A percentile compares a stretch with the other conserved stretches of the same genome.
These are phyloP conservation scores for Pemphigus obesinymphae DNA, from an alignment of 1,140 invertebrate species.

Conservation along the genomic window DNA sequence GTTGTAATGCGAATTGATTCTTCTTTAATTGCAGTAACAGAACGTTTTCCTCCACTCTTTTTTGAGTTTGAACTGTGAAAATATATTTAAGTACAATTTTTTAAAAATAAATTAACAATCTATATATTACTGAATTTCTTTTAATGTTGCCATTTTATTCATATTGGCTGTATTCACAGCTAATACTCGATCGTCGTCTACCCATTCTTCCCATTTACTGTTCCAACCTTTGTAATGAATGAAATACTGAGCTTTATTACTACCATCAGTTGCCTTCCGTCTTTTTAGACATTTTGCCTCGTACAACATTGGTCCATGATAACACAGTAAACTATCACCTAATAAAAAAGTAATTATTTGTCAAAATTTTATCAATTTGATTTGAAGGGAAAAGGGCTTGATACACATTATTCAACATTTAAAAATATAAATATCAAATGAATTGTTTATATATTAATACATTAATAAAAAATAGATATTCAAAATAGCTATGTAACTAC, in stretches of 20 bases:
- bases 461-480: neutral
- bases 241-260: conserved; percentile 65
- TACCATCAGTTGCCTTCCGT: conserved; percentile 52
- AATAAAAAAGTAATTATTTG: conserved; percentile 7
- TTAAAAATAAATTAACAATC: neutral
- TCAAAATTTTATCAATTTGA: too few species aligned
- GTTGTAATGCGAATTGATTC: conserved; percentile 14
- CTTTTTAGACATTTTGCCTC: conserved; percentile 81
- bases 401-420: too few species aligned
- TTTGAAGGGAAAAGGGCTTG: too few species aligned
- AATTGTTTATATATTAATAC: neutral
- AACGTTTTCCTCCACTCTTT: conserved; percentile 34
- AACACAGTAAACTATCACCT: conserved; percentile 45
- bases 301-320: conserved; percentile 45
- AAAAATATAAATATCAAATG: too few species aligned
- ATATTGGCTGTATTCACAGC: conserved; percentile 90
- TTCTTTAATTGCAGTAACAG: conserved; percentile 17
- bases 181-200: conserved; percentile 84
- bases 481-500: neutral
- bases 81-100: neutral
- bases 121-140: conserved; percentile 67
- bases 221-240: conserved; percentile 98
- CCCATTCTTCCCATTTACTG: conserved; percentile 99
- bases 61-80: conserved; percentile 9
- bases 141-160: conserved; percentile 82